These are phyloP conservation scores for Uromys caudimaculatus DNA, from an alignment of 2,797 vertebrate genomes.

Conservation along the genomic window DNA sequence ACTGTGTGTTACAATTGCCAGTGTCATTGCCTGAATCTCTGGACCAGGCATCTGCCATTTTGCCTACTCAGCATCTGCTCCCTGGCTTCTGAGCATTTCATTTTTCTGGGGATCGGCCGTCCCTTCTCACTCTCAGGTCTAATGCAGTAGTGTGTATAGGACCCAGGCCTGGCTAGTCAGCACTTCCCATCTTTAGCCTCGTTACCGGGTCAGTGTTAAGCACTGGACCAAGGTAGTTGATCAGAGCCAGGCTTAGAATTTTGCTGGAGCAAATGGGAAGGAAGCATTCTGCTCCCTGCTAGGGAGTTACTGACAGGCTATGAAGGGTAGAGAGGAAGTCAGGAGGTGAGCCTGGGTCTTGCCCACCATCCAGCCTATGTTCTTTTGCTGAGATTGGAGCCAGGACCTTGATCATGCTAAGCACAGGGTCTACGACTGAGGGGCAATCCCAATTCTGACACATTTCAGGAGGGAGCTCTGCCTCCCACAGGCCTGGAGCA, in stretches of 20 bases:
- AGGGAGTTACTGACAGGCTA: neutral
- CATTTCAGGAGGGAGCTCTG: neutral
- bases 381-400: neutral
- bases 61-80: neutral
- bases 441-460: neutral
- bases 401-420: neutral
- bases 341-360: neutral
- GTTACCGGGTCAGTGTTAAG: neutral
- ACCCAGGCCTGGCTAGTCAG: neutral
- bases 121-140: neutral
- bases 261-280: conserved; percentile 33
- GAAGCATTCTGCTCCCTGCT: neutral
- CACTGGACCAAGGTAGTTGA: neutral
- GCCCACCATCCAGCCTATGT: neutral
- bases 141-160: neutral
- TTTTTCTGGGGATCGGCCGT: neutral
- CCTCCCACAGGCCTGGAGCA: neutral
- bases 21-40: conserved; percentile 21
- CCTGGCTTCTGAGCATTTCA: neutral
- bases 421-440: neutral
- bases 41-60: conserved; percentile 15
- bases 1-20: neutral
- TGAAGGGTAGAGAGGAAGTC: neutral
- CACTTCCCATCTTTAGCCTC: neutral
- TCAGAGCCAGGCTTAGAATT: conserved; percentile 11